Conservation (phyloP, 1,140 invertebrate genomes). For the Drosophila serrata region DNA sequence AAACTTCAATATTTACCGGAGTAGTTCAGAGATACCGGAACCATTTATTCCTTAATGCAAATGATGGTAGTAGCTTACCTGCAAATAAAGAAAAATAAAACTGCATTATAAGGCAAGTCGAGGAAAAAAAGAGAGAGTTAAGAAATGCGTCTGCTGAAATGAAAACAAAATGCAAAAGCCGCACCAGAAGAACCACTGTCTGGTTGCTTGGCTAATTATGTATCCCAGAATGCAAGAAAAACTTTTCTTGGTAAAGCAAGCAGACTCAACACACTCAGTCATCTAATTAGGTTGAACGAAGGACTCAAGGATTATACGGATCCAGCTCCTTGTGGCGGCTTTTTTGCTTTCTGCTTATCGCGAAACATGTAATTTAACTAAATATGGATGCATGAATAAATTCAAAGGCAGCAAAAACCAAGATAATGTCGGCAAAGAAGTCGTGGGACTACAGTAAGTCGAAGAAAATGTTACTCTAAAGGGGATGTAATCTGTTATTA, state of each 20-base stretch:
- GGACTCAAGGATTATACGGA: constrained; percentile 29
- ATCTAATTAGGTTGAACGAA: constrained; percentile 66
- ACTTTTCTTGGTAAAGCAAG: constrained; percentile 43
- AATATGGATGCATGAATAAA: constrained; percentile 73
- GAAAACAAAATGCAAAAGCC: constrained; percentile 33
- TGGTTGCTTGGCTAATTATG: constrained; percentile 58
- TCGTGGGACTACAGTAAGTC: not conserved
- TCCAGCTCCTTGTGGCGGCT: constrained; percentile 5
- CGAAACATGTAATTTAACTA: constrained; percentile 70
- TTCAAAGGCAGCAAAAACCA: constrained; percentile 56
- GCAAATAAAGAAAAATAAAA: constrained; percentile 49
- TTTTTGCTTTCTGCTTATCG: constrained; percentile 48
- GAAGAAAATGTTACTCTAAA: not conserved
- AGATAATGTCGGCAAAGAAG: constrained; percentile 1
- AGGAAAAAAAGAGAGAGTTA: constrained; percentile 32
- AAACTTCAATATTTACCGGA: constrained; percentile 60
- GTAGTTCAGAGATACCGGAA: not conserved
- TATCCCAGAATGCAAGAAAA: constrained; percentile 23
- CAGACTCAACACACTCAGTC: constrained; percentile 33
- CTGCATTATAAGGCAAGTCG: constrained; percentile 46
- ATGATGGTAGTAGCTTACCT: constrained; percentile 60
- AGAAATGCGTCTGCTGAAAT: constrained; percentile 31
- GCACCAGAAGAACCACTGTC: constrained; percentile 13
- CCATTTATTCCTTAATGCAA: constrained; percentile 22
- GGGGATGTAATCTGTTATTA: not conserved